Base-by-base conservation (phyloP, 1,140 invertebrate species). In the Drosophila novamexicana region DNA sequence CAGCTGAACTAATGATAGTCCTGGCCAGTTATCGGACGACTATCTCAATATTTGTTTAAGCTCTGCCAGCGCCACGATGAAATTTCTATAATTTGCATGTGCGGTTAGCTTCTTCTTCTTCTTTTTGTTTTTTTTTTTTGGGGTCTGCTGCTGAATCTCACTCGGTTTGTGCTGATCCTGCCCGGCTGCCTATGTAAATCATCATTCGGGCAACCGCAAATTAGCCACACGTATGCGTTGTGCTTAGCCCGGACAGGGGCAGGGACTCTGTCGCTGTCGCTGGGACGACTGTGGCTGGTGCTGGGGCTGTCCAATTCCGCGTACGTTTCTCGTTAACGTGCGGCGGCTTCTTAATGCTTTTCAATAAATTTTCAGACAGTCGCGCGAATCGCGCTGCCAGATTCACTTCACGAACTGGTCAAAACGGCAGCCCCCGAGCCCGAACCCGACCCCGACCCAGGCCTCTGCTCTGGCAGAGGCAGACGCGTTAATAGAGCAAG, bases 51-150 rank as follows among this genome's bases (percentile, higher is more conserved):
- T 89, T 88, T 89, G 84, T 67, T 88, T 88, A 52, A 56, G 61
- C 50, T 53, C 50, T 53, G 53, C 36, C 47, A 37, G 61, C 18
- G 47, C 57, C 8, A 12, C 36, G 56, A 22, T 36, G 64, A 69
- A 82, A 90, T 91, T 90, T 91, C 83, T 91, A 86, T 91, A 91
- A 91, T 91, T 91, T 91, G 81, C 79, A 89, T 88, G 72, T 52
- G 59, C 75, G 61, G 7, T 42, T 18, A 1, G 18, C 18, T 18
- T 18, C 18, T 18, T 18, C 18, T 18, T 18, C 18, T 18, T 18
- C 18, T 18, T 18, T 14, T 37, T 50, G 47, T 37, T 49, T 37
- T 44, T 56, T 14, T 79, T 37, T n/a, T n/a, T 42, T 42, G 14
- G 64, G 12, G 10, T 50, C 58, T 16, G 18, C 58, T 16, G 18